Evolutionary conservation across 2,113 vertebrate species (phyloP).

Genomic region (Brienomyrus longianalis): DNA sequence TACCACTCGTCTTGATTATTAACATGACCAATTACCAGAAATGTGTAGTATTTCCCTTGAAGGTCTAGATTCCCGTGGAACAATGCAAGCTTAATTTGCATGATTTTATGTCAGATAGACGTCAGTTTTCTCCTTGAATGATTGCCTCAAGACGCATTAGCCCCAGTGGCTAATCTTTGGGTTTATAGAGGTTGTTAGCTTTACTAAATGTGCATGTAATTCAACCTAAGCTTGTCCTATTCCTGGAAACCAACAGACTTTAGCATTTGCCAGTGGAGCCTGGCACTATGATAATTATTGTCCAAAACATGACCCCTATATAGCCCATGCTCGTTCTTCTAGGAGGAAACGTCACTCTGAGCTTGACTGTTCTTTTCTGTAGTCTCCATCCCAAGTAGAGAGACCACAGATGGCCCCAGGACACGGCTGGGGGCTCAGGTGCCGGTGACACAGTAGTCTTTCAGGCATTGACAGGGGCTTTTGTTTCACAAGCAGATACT

Average conservation of each 20-base stretch:
- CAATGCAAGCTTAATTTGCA: neutral
- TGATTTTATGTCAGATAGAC: neutral
- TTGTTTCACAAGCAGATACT: conserved; percentile 1
- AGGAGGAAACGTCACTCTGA: neutral
- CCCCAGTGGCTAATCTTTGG: neutral
- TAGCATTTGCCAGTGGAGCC: neutral
- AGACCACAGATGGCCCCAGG: conserved; percentile 40
- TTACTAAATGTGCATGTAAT: neutral
- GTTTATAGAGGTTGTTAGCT: neutral
- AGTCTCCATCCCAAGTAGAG: neutral
- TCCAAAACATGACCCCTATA: neutral
- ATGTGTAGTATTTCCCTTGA: neutral
- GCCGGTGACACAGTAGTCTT: conserved; percentile 41
- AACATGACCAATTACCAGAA: neutral
- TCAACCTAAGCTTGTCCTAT: neutral
- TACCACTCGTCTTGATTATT: neutral
- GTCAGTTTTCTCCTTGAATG: neutral
- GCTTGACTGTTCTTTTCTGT: neutral
- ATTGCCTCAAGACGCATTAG: neutral
- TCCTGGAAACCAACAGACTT: neutral
- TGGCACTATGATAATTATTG: neutral
- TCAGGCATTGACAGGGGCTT: conserved; percentile 33
- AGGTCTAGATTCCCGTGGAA: neutral
- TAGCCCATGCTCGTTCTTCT: neutral
- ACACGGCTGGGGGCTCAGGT: conserved; percentile 30